Base-by-base conservation (phyloP, 1,140 invertebrate genomes). In the Pseudoatta argentina region DNA sequence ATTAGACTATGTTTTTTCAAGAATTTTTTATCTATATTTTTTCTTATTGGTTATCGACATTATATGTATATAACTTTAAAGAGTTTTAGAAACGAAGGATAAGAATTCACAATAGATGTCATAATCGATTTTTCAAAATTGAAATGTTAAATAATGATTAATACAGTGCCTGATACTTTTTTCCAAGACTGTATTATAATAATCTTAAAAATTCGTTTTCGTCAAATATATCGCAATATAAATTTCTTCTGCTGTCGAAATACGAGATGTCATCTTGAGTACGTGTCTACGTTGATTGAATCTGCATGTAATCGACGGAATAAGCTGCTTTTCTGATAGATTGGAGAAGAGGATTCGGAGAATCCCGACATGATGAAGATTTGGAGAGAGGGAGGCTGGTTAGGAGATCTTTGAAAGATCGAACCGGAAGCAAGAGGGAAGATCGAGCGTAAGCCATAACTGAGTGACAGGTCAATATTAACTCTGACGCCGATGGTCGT, bases 291-390 rank as follows among this genome's bases (percentile, higher is more conserved):
- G 85, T 69, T 90, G 91, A 93, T 93, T 86, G 83, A 93, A 93
- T 93, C 86, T 93, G 88, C 92, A 92, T 92, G 90, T 91, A 94
- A 93, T 92, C 90, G 92, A 91, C 76, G 88, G 88, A 93, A 92
- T 91, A 92, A 93, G 89, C 90, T 86, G 86, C 89, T 90, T 91
- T 89, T 86, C 87, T 72, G 53, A 79, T 71, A 77, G 78, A 87
- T 91, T 86, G 85, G 71, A 57, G 86, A 69, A 48, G 63, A 69
- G 78, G 83, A 24, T 24, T 86, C 51, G 21, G 73, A 16, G 59
- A 39, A 53, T 39, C 27, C 18, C 73, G 51, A 30, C 12, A 44
- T 71, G 71, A 77, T 48, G 75, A 30, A 66, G 76, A 66, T 57
- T 61, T 63, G 21, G 61, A n/a, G 57, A 6, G 39, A 3, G 24